These are phyloP conservation scores for Thalassophryne amazonica DNA, from an alignment of 2,797 vertebrate genomes.

Conservation along the genomic window DNA sequence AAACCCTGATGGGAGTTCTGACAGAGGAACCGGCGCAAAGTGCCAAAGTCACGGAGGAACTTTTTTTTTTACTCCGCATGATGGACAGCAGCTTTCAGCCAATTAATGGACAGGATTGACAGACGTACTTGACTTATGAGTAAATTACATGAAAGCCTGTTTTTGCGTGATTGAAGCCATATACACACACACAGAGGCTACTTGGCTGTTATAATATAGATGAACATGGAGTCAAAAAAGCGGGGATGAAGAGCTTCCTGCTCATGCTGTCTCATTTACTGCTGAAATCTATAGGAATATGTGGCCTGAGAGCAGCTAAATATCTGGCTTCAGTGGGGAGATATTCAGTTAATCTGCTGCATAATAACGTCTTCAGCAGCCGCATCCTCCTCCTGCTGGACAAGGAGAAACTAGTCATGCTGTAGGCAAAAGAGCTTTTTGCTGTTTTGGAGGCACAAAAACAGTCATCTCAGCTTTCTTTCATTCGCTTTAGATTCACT, in stretches of 20 bases:
- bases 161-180: too few species aligned
- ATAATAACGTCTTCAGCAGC: neutral
- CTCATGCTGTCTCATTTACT: neutral
- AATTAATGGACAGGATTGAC: too few species aligned
- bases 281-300: neutral
- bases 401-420: constrained; percentile 25
- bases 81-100: too few species aligned
- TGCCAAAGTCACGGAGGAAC: too few species aligned
- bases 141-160: too few species aligned
- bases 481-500: constrained; percentile 11
- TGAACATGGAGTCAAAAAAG: neutral
- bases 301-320: neutral
- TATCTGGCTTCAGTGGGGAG: constrained; percentile 8
- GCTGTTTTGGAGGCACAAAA: constrained; percentile 21
- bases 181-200: too few species aligned
- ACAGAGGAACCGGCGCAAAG: too few species aligned
- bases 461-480: constrained; percentile 6
- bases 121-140: too few species aligned
- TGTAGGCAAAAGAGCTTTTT: constrained; percentile 3
- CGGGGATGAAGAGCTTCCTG: neutral
- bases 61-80: too few species aligned
- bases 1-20: too few species aligned
- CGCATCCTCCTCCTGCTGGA: constrained; percentile 5
- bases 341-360: constrained; percentile 19
- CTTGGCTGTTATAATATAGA: too few species aligned